Conservation (phyloP, 2,113 vertebrate species). For the Halcyon malimbica region DNA sequence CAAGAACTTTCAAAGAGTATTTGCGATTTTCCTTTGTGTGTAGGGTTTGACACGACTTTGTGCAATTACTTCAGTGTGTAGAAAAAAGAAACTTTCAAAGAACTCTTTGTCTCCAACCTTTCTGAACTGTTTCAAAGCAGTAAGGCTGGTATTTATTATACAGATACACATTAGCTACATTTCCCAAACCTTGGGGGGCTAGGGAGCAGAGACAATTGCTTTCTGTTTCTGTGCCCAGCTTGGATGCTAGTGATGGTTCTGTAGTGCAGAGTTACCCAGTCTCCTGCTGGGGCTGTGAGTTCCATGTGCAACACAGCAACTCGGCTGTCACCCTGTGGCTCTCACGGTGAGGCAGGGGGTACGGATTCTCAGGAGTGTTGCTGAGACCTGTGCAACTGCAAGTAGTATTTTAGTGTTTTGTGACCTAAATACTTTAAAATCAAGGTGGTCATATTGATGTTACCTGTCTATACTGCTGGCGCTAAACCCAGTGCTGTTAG, state of each 20-base stretch:
- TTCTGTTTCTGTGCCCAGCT: not conserved
- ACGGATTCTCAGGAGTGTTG: not conserved
- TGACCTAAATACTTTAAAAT: not conserved
- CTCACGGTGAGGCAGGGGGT: not conserved
- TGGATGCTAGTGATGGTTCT: not conserved
- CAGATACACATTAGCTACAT: not conserved
- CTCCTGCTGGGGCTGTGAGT: rapidly evolving
- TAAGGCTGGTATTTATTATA: not conserved
- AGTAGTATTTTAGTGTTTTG: not conserved
- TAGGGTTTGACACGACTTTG: not conserved
- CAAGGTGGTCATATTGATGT: not conserved
- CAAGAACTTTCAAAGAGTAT: not conserved
- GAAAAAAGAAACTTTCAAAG: not conserved
- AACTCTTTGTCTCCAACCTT: not conserved
- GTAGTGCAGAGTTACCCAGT: not conserved
- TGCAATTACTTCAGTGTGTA: not conserved
- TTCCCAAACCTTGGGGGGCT: not conserved
- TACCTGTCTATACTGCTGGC: not conserved
- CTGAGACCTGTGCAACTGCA: not conserved
- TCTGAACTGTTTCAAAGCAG: not conserved
- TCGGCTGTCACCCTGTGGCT: rapidly evolving
- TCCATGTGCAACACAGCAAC: rapidly evolving
- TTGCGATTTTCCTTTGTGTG: not conserved
- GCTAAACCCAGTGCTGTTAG: not conserved
- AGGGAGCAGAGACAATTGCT: not conserved